Evolutionary conservation across 2,797 vertebrate species (phyloP), one percentile per base, ranked within the genome.

Genomic region (Coilia nasus): DNA sequence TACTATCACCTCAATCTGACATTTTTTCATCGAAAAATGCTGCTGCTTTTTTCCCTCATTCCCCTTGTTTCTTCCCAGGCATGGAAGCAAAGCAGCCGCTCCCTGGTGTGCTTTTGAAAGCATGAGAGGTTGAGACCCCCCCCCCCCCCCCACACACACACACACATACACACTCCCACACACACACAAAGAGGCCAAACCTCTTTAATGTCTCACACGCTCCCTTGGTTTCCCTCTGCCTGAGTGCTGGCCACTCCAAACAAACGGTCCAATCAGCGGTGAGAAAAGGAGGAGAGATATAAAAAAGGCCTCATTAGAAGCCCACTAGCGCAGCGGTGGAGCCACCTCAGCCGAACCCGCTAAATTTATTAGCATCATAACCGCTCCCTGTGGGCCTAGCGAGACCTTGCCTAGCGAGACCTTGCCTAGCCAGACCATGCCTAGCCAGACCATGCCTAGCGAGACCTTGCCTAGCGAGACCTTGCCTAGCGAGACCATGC

Each of bases 361-460:
- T 75, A 28, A 75, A 75, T 75, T 31, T 75, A 75, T 75, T 75
- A 75, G 67, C 67, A 75, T 75, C 28, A 28, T 31, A 75, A 75
- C 67, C 5, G 62, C 62, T 28, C 62, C 62, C 11, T 50, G 56
- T 85, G 84, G 78, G 78, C 15, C n/a, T n/a, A n/a, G n/a, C n/a
- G 46, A 47, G 10, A 47, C 3, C 46, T 4, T 47, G 46, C 3
- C 46, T 47, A 47, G 46, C 46, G 25, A 78, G 46, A 25, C 25
- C 46, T n/a, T n/a, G n/a, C n/a, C n/a, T n/a, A n/a, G n/a, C n/a
- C n/a, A n/a, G n/a, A n/a, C n/a, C n/a, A n/a, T n/a, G n/a, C n/a
- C n/a, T n/a, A n/a, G n/a, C n/a, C n/a, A n/a, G n/a, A n/a, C n/a
- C n/a, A n/a, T n/a, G n/a, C n/a, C n/a, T n/a, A n/a, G n/a, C n/a